phyloP scores from a whole-genome alignment of 1,140 invertebrate genomes.

The Pseudomyrmex dendroicus region DNA sequence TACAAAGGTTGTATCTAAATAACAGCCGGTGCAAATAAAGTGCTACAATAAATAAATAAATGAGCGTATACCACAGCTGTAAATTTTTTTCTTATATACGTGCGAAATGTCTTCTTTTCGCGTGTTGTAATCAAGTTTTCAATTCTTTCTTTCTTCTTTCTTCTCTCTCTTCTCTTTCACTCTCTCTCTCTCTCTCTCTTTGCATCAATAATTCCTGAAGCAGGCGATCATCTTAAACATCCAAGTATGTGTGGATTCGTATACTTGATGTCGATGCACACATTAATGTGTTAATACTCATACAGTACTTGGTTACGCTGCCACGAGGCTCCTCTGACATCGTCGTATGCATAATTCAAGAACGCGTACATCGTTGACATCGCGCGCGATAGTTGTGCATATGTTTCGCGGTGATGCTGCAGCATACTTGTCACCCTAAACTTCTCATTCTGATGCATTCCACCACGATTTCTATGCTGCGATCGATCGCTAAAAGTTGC shows the following conservation, averaged over 20 bases:
- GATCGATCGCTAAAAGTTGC: slow-evolving; percentile 64
- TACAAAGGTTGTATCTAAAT: slow-evolving; percentile 41
- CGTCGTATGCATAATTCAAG: slow-evolving; percentile 75
- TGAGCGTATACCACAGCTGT: not conserved
- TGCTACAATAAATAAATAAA: not conserved
- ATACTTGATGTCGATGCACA: slow-evolving; percentile 13
- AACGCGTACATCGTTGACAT: slow-evolving; percentile 69
- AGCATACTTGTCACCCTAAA: slow-evolving; percentile 11
- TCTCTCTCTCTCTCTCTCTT: not conserved
- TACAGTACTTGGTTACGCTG: slow-evolving; percentile 40
- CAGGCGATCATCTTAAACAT: slow-evolving; percentile 64
- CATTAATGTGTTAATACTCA: not conserved
- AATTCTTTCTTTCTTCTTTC: too few relatives aligned
- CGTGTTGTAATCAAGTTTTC: not conserved
- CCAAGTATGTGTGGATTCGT: slow-evolving; percentile 37
- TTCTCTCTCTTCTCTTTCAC: too few relatives aligned
- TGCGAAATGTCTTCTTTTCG: too few relatives aligned
- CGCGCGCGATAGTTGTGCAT: slow-evolving; percentile 70
- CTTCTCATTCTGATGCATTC: slow-evolving; percentile 51
- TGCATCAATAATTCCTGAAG: slow-evolving; percentile 46
- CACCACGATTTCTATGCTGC: slow-evolving; percentile 60
- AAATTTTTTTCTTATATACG: not conserved
- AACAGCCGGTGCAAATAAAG: slow-evolving; percentile 16
- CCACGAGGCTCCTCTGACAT: slow-evolving; percentile 60
- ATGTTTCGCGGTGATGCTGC: slow-evolving; percentile 56